Evolutionary conservation across 2,797 vertebrate genomes (phyloP), one percentile per base, ranked within the genome.

Genomic region (Ambastaia sidthimunki): DNA sequence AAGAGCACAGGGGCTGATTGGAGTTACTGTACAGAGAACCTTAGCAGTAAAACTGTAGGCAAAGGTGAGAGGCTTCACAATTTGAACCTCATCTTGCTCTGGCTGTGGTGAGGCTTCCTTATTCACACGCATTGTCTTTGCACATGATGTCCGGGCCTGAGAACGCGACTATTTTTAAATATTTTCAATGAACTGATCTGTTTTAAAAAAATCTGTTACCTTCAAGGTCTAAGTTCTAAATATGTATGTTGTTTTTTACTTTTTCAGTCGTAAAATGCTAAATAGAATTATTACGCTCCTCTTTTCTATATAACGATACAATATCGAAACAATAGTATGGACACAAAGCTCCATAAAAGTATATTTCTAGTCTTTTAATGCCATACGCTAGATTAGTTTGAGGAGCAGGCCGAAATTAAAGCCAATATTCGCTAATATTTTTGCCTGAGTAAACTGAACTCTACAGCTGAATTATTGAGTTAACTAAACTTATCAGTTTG

Each of bases 1-100:
- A 82, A 80, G 70, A 80, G 71, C 67, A 80, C 65, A 66, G 73
- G 41, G 31, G 74, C 37, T 73, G 78, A 82, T 65, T 74, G 31
- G 68, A 50, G 75, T 82, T 85, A 86, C 83, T 83, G 85, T 86
- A 85, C 74, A 63, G 31, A 62, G 34, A 52, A 23, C 44, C 62
- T 55, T 48, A 16, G 71, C 65, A 75, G 59, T 71, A 41, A 4
- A 78, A 75, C 44, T 68, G 57, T 62, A 80, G 70, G 13, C 50
- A 55, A 54, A 76, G 74, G 73, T 80, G 72, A 71, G 31, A 75
- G 25, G 41, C 16, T 15, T 71, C 52, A 59, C 7, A 69, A 34
- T 7, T 21, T 25, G 41, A 47, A 57, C 11, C 3, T 31, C 7
- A 6, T 12, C 25, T 12, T 0, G 18, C 0, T 2, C 4, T 4